A percentile compares a stretch with the other conserved stretches of the same genome.
phyloP scores from a whole-genome alignment of 2,797 vertebrate genomes.

The Lerista edwardsae region DNA sequence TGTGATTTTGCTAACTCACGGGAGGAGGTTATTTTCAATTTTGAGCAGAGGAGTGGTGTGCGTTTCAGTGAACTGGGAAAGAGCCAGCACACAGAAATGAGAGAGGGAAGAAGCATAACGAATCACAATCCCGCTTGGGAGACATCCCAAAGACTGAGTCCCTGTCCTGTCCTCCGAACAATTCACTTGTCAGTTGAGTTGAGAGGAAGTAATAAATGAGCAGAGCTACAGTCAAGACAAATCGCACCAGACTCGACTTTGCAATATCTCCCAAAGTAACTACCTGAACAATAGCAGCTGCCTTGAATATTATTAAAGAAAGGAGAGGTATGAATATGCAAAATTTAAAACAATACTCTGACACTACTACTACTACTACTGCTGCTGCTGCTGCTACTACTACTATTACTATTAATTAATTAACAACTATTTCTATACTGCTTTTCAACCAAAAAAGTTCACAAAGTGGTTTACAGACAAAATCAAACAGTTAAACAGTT shows the following conservation, averaged over 20 bases:
- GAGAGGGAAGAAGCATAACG: not conserved
- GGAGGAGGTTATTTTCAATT: constrained; percentile 17
- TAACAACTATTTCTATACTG: no score
- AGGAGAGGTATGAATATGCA: no score
- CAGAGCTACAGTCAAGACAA: not conserved
- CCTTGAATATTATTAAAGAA: no score
- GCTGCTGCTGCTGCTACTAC: no score
- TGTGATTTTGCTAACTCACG: constrained; percentile 16
- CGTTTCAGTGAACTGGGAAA: constrained; percentile 34
- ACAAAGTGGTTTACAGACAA: no score
- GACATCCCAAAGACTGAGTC: not conserved
- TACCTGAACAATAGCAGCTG: no score
- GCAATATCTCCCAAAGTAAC: not conserved
- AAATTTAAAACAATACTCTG: no score
- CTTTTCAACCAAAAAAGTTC: no score
- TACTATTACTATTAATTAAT: no score
- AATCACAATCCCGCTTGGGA: constrained; percentile 7
- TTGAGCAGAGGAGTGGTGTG: constrained; percentile 2
- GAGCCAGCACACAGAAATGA: not conserved
- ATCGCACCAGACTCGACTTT: not conserved
- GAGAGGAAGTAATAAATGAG: not conserved
- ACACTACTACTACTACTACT: no score
- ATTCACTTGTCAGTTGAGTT: not conserved
- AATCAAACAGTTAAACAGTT: no score
- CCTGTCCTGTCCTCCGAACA: not conserved